Evolutionary conservation across 2,888 invertebrate genomes (phyloP), one percentile per base, ranked within the genome.

Genomic region (Pemphredon lugubris): DNA sequence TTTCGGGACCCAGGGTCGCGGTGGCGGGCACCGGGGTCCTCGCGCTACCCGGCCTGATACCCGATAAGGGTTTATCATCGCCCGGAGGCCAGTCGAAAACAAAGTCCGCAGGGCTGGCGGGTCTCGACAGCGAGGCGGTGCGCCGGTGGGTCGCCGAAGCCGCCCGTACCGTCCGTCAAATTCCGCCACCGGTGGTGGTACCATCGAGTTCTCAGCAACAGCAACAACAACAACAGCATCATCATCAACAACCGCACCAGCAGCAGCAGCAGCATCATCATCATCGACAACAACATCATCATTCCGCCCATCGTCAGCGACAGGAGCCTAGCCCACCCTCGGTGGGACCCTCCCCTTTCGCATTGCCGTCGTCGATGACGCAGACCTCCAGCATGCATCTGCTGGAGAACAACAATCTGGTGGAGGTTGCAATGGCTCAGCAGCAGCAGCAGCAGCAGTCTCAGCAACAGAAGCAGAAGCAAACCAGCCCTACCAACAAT

Each of bases 71-170:
- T 84, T 82, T 87, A 84, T 86, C 87, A 85, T 87, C 83, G 78
- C 77, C 84, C 77, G 82, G 83, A 66, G 79, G 81, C 77, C 84
- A 83, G 84, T 81, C 83, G 50, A 86, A 86, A 47, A 59, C 72
- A 53, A 85, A 86, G 83, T 84, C 87, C 83, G 90, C 91, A 90
- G 92, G 92, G 90, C 92, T 92, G 92, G 92, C 91, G 91, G 92
- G 92, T 90, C 91, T 92, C 83, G 91, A 92, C 88, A 91, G 91
- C 88, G 92, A 92, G 87, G 91, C 91, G 89, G 92, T 92, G 82
- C 90, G 92, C 91, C 91, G 92, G 90, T 92, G 92, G 92, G 92
- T 92, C 79, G 89, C 88, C 86, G 92, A 92, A 89, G 91, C 92
- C 92, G 91, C 93, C 92, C 92, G 91, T 85, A 90, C 90, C 86